phyloP scores from a whole-genome alignment of 2,113 vertebrate species.

The Hucho hucho region DNA sequence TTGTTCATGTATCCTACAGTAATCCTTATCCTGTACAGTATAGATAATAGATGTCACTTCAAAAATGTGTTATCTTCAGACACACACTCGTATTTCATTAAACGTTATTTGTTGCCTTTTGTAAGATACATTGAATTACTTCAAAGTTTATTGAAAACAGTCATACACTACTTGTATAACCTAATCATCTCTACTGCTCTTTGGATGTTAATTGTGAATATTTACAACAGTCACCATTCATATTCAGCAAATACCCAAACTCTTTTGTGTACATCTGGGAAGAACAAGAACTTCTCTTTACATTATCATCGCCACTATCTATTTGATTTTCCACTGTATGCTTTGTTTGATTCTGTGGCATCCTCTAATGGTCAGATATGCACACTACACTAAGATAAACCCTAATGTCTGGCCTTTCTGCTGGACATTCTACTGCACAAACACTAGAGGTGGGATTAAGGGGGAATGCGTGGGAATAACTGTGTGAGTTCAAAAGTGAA shows the following conservation, averaged over 20 bases:
- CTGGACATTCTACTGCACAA: neutral
- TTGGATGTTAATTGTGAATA: no score
- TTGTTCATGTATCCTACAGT: neutral
- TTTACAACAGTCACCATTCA: no score
- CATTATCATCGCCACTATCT: neutral
- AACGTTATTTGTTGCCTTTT: neutral
- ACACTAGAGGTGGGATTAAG: neutral
- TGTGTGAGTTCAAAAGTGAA: neutral
- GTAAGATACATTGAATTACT: neutral
- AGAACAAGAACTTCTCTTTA: no score
- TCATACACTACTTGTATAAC: neutral
- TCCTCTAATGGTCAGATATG: constrained; percentile 69
- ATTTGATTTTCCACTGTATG: constrained; percentile 3
- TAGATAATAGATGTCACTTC: no score
- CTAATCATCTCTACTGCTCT: neutral
- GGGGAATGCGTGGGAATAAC: neutral
- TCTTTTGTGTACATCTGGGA: neutral
- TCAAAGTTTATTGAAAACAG: neutral
- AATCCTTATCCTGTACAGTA: no score
- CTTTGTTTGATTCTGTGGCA: constrained; percentile 47
- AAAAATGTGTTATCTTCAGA: no score
- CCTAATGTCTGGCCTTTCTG: neutral
- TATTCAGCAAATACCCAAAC: neutral
- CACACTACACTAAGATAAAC: constrained; percentile 46
- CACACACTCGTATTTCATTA: neutral